Conservation (phyloP, 2,797 vertebrate genomes). For the Manis javanica region DNA sequence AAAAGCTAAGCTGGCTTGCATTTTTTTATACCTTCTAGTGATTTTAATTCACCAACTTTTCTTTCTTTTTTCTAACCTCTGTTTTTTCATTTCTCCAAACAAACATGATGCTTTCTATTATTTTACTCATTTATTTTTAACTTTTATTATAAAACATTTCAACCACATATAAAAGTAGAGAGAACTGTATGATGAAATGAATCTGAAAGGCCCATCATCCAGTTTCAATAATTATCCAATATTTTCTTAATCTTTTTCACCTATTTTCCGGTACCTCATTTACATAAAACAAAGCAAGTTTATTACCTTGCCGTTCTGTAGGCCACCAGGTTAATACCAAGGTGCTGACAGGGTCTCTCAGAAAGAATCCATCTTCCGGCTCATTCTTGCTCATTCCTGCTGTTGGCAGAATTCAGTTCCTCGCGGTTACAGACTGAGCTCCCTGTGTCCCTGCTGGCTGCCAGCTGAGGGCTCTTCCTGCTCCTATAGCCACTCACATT, state of each 20-base stretch:
- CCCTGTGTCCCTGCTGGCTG: not conserved
- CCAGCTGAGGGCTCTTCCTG: not conserved
- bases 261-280: not conserved
- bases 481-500: not conserved
- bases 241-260: not conserved
- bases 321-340: no score
- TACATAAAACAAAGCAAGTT: no score
- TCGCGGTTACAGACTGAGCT: not conserved
- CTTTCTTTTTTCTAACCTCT: not conserved
- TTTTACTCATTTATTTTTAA: not conserved
- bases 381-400: not conserved
- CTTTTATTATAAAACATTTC: not conserved
- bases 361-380: no score
- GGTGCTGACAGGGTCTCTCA: no score
- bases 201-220: not conserved
- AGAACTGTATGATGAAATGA: not conserved
- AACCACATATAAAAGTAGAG: not conserved
- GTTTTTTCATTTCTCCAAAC: not conserved
- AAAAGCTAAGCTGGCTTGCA: not conserved
- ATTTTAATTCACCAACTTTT: not conserved
- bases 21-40: not conserved
- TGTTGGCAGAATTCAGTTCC: not conserved
- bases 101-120: not conserved
- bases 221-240: not conserved
- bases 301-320: no score